Evolutionary conservation across 2,888 invertebrate species (phyloP), one percentile per base, ranked within the genome.

Genomic region (Pollenia angustigena): DNA sequence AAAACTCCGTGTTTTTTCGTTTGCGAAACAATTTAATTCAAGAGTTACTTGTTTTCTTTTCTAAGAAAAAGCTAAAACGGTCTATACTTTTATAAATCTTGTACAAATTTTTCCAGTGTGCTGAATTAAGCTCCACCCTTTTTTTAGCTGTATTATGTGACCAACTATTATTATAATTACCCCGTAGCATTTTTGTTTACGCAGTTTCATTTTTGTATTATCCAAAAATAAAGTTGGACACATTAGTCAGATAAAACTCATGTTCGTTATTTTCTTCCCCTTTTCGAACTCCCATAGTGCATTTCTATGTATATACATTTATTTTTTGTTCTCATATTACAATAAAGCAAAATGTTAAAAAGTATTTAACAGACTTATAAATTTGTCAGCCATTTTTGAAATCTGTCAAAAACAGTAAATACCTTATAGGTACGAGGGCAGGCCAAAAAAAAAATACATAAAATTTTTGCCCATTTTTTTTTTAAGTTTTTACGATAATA

Each of bases 341-440:
- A 32, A 40, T 40, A 16, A 62, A 62, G 6, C n/a, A 12, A 46
- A 46, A 46, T 62, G 44, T 23, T 23, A 46, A 58, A 44, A 44
- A 78, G 48, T 14, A 50, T 69, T 85, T 71, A 60, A 68, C 18
- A 18, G n/a, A 42, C 11, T 42, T 10, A 32, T 54, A 40, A 50
- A 32, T 16, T 62, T 23, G 44, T 23, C 76, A 32, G 69, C 86
- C 86, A 83, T 86, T 76, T 81, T 83, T 56, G 81, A 60, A 83
- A 76, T 32, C 76, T 87, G 86, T 87, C 86, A 83, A 52, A 42
- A 81, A 46, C 86, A 87, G 86, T 54, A 69, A 75, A 46, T 62
- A 16, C 44, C 32, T 32, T 69, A 18, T 18, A 8, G 40, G 18
- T 32, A 7, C 8, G 4, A 50, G 40, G 12, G 60, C 14, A 8